These are phyloP conservation scores for Terebella lapidaria DNA, from an alignment of 2,888 invertebrate species.

Conservation along the genomic window DNA sequence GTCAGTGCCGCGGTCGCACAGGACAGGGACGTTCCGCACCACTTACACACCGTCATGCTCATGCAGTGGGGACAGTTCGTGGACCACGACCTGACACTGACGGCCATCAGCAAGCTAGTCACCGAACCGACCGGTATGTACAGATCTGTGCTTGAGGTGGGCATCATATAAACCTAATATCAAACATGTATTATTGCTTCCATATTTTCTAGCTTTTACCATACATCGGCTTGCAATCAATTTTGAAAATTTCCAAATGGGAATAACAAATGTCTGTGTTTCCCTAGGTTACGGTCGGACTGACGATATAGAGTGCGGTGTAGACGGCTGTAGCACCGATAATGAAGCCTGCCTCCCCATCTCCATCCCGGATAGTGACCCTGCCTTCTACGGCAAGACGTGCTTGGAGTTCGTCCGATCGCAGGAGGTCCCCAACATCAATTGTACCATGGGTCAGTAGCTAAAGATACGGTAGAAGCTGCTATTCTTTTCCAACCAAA, in stretches of 20 bases:
- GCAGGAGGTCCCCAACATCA: constrained; percentile 7
- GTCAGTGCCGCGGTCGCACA: constrained; percentile 3
- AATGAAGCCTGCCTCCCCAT: constrained; percentile 3
- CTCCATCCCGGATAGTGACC: neutral
- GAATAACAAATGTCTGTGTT: too few species aligned
- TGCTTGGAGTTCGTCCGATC: constrained; percentile 11
- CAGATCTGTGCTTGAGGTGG: constrained; percentile 58
- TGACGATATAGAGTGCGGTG: constrained; percentile 8
- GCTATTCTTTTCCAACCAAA: too few species aligned
- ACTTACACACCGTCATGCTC: constrained; percentile 13
- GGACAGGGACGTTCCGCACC: constrained; percentile 8
- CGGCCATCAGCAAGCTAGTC: constrained; percentile 13
- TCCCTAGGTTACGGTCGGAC: neutral
- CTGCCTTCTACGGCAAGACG: neutral
- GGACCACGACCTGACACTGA: constrained; percentile 18
- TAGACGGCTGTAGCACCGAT: constrained; percentile 2
- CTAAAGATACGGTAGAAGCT: too few species aligned
- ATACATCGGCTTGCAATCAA: too few species aligned
- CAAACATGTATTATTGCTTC: too few species aligned
- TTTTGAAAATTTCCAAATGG: too few species aligned
- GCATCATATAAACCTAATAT: too few species aligned
- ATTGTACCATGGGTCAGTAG: constrained; percentile 7
- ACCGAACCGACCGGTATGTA: constrained; percentile 51
- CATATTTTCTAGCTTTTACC: too few species aligned
- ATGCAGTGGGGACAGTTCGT: constrained; percentile 21